Conservation (phyloP, 2,888 invertebrate genomes). For the Plemyria rubiginata region DNA sequence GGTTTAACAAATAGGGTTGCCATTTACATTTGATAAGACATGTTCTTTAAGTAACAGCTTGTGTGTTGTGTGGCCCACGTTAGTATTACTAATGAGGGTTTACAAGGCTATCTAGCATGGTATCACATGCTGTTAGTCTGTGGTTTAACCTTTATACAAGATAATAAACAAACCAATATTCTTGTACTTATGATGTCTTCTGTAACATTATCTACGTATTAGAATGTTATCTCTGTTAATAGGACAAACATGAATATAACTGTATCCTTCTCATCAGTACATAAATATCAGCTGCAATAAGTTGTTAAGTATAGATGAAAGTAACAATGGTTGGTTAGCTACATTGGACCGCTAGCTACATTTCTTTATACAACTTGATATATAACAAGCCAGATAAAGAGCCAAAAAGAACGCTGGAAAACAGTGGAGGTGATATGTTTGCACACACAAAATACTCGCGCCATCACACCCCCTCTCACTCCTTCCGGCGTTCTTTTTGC, state of each 20-base stretch:
- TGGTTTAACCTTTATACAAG: slow-evolving; percentile 13
- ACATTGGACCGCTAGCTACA: too few species aligned
- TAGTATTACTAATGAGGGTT: slow-evolving; percentile 27
- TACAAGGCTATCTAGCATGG: slow-evolving; percentile 26
- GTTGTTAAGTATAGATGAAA: neutral
- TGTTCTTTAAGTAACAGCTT: slow-evolving; percentile 15
- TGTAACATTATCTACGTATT: neutral
- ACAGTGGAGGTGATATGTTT: too few species aligned
- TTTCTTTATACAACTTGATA: too few species aligned
- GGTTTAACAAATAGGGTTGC: slow-evolving; percentile 20
- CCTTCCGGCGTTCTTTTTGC: too few species aligned
- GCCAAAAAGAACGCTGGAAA: too few species aligned
- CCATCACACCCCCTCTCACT: too few species aligned
- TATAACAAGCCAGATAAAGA: too few species aligned
- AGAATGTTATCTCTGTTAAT: neutral
- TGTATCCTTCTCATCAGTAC: neutral
- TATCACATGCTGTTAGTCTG: slow-evolving; percentile 9
- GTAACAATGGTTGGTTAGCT: neutral
- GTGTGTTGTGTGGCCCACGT: slow-evolving; percentile 12
- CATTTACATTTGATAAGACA: slow-evolving; percentile 24
- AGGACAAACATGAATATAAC: neutral
- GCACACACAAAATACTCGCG: too few species aligned
- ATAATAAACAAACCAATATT: slow-evolving; percentile 13
- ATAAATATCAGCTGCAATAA: neutral
- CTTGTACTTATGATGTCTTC: neutral